Evolutionary conservation across 2,113 vertebrate genomes (phyloP).

Genomic region (Oriolus oriolus): DNA sequence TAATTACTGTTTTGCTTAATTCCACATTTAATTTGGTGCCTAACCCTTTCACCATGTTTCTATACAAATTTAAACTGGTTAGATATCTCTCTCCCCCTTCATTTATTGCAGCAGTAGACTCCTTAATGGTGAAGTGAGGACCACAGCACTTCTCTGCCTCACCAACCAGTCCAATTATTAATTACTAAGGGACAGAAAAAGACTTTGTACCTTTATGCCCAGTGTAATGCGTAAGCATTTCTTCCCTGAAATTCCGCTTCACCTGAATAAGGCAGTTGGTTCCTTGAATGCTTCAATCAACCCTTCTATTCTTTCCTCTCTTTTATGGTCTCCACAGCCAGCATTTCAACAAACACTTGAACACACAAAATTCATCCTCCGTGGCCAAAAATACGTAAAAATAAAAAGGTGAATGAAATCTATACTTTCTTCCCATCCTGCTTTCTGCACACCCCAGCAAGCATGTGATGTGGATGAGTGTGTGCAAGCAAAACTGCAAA

Average conservation of each 20-base stretch:
- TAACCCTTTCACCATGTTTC: background rate
- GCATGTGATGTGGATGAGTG: accelerated
- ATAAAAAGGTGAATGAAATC: background rate
- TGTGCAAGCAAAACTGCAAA: background rate
- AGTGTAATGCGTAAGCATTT: background rate
- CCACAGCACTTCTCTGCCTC: background rate
- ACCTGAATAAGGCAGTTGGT: background rate
- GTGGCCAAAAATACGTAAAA: background rate
- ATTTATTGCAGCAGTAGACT: background rate
- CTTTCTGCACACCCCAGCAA: background rate
- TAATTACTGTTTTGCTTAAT: background rate
- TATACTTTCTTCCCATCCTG: background rate
- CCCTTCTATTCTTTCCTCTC: background rate
- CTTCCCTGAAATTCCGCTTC: background rate
- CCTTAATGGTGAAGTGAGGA: background rate
- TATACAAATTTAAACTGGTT: background rate
- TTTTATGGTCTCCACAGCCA: background rate
- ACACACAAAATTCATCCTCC: background rate
- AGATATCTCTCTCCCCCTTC: background rate
- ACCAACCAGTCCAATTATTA: background rate
- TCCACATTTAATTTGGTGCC: background rate
- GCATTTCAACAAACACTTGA: background rate
- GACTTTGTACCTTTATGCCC: background rate
- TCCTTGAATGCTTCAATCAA: background rate
- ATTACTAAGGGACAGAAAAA: background rate